Evolutionary conservation across 1,140 invertebrate species (phyloP).

Genomic region (Pseudomyrmex gracilis): DNA sequence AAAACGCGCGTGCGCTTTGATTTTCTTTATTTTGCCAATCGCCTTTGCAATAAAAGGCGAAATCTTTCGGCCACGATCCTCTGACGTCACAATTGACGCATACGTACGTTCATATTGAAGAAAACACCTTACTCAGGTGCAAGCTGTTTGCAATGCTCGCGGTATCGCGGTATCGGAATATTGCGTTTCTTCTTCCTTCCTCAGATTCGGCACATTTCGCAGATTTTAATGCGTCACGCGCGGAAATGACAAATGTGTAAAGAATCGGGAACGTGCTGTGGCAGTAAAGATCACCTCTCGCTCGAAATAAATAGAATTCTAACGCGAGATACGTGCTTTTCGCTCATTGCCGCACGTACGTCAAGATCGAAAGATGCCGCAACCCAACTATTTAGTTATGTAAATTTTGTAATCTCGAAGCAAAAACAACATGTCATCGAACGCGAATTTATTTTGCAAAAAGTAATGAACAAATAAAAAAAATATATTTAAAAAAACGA

Average conservation of each 20-base stretch:
- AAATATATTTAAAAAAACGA: neutral
- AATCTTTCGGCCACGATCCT: no score
- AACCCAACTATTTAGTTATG: neutral
- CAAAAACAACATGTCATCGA: neutral
- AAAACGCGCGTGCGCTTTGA: neutral
- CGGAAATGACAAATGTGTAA: no score
- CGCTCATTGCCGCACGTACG: neutral
- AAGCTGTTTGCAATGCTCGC: no score
- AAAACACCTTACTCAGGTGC: no score
- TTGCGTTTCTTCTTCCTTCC: no score
- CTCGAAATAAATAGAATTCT: conserved; percentile 6
- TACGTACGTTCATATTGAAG: no score
- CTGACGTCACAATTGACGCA: no score
- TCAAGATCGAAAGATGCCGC: conserved; percentile 6
- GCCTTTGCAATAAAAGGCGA: neutral
- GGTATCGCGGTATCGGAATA: no score
- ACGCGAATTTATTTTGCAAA: neutral
- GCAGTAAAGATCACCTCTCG: neutral
- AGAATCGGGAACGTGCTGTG: neutral
- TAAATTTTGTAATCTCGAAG: conserved; percentile 16
- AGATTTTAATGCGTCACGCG: no score
- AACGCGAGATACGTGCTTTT: neutral
- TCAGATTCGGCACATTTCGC: no score
- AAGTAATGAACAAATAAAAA: neutral
- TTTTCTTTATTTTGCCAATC: neutral